A percentile compares a stretch with the other conserved stretches of the same genome.
These are phyloP conservation scores for Galeopterus variegatus DNA, from an alignment of 2,113 vertebrate species.

Conservation along the genomic window DNA sequence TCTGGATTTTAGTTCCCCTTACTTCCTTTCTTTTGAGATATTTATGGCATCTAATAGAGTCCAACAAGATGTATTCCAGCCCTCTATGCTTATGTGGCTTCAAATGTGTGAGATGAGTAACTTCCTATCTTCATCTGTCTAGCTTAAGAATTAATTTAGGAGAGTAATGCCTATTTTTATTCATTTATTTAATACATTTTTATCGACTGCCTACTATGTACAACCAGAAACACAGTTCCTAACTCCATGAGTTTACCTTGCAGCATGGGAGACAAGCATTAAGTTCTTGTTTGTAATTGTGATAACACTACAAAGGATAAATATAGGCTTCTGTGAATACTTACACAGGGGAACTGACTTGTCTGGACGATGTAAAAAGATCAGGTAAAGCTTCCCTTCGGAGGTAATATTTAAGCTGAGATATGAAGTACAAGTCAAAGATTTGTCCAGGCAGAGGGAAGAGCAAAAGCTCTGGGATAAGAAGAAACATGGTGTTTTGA, in stretches of 20 bases:
- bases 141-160: neutral
- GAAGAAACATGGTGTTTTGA: neutral
- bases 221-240: conserved; percentile 1
- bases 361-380: neutral
- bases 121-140: neutral
- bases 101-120: neutral
- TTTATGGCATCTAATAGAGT: neutral
- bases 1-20: neutral
- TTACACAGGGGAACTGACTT: neutral
- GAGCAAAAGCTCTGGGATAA: neutral
- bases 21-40: conserved; percentile 43
- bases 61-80: neutral
- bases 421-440: neutral
- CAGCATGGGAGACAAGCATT: neutral
- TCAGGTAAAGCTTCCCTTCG: neutral
- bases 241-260: neutral
- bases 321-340: neutral
- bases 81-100: neutral
- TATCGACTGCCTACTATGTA: neutral
- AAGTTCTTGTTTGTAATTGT: neutral
- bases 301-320: neutral
- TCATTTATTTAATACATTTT: conserved; percentile 5
- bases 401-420: neutral
- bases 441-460: neutral
- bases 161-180: neutral